Conservation (phyloP, 2,797 vertebrate species). For the Carapus acus region DNA sequence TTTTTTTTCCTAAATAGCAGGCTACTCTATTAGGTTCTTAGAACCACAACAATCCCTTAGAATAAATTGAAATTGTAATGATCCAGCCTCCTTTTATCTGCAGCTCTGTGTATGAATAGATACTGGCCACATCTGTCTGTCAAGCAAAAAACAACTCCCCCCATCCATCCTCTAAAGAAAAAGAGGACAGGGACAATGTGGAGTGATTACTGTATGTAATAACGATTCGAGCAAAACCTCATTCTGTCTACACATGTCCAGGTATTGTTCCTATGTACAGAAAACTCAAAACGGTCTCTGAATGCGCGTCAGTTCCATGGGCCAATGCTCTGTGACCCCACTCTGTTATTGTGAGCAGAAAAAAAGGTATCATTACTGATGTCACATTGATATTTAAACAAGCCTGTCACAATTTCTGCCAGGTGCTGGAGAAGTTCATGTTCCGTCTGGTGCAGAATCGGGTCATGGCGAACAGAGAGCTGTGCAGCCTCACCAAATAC, state of each 20-base stretch:
- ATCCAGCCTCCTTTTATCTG: conserved; percentile 28
- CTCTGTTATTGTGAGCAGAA: conserved; percentile 9
- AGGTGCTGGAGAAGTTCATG: conserved; percentile 88
- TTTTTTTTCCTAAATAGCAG: conserved; percentile 22
- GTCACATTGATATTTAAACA: conserved; percentile 14
- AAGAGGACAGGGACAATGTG: conserved; percentile 31
- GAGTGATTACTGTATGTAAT: conserved; percentile 14
- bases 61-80: conserved; percentile 42
- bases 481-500: conserved; percentile 84
- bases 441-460: conserved; percentile 78
- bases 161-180: conserved; percentile 39
- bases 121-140: conserved; percentile 29
- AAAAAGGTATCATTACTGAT: conserved; percentile 25
- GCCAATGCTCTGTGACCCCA: neutral
- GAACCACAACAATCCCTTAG: conserved; percentile 14
- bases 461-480: conserved; percentile 76
- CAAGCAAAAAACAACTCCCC: conserved; percentile 26
- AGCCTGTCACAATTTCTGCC: conserved; percentile 19
- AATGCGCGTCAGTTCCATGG: neutral
- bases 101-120: conserved; percentile 36
- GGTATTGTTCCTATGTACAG: neutral
- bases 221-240: conserved; percentile 20
- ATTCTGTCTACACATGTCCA: conserved; percentile 19
- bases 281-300: neutral
- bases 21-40: too few relatives aligned